A percentile compares a stretch with the other conserved stretches of the same genome.
phyloP scores from a whole-genome alignment of 2,888 invertebrate genomes.

The Aleiodes leptofemur region DNA sequence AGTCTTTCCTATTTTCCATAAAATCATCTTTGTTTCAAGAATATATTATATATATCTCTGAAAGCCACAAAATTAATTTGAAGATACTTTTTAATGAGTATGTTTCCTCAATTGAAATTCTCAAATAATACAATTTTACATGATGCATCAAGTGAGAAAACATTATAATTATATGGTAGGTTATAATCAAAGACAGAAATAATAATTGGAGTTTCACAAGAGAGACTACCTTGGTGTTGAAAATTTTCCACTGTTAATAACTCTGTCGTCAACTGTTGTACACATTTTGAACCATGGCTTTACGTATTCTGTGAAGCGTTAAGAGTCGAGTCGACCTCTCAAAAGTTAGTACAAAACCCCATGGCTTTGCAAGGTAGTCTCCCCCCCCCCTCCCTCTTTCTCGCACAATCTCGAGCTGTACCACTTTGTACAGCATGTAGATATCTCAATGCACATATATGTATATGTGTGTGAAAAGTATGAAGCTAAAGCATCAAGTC shows the following conservation, averaged over 20 bases:
- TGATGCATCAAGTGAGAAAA: slow-evolving; percentile 10
- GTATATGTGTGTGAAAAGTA: too few relatives aligned
- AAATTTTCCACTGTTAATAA: slow-evolving; percentile 27
- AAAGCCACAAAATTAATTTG: too few relatives aligned
- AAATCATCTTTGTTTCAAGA: too few relatives aligned
- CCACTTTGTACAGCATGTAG: slow-evolving; percentile 21
- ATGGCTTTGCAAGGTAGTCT: background rate
- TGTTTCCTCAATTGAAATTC: too few relatives aligned
- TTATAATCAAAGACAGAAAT: slow-evolving; percentile 38
- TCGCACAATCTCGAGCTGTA: slow-evolving; percentile 31
- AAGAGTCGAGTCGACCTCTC: slow-evolving; percentile 34
- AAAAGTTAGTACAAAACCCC: background rate
- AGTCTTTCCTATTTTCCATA: too few relatives aligned
- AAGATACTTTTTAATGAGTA: too few relatives aligned
- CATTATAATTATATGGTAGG: slow-evolving; percentile 37
- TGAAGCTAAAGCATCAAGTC: too few relatives aligned
- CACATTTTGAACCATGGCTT: slow-evolving; percentile 33
- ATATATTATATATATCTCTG: too few relatives aligned
- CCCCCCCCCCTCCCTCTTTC: background rate
- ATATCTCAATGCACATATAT: background rate
- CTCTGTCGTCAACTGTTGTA: slow-evolving; percentile 27
- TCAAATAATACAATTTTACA: background rate
- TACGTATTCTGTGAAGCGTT: slow-evolving; percentile 43
- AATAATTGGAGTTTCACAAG: slow-evolving; percentile 37
- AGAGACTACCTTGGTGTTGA: slow-evolving; percentile 24